A percentile compares a stretch with the other conserved stretches of the same genome.
Evolutionary conservation across 2,888 invertebrate species (phyloP).

Genomic region (Sesia bembeciformis): DNA sequence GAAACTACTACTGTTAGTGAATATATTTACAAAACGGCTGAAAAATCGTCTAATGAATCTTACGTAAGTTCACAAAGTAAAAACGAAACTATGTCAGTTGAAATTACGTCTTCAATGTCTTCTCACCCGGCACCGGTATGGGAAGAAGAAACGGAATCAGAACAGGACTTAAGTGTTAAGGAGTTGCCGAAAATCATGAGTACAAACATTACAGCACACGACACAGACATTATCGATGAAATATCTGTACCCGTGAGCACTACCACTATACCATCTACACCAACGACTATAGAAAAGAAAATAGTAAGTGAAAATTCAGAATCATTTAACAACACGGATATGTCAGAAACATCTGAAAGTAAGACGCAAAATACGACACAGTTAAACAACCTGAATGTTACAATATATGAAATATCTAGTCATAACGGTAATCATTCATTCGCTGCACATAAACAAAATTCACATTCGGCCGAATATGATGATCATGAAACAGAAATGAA

Average conservation of each 20-base stretch:
- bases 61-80: constrained; percentile 3
- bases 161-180: constrained; percentile 21
- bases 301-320: constrained; percentile 4
- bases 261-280: constrained; percentile 7
- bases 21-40: constrained; percentile 49
- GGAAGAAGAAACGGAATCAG: constrained; percentile 43
- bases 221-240: constrained; percentile 1
- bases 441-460: constrained; percentile 23
- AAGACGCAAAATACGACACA: constrained; percentile 28
- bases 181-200: constrained; percentile 11
- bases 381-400: constrained; percentile 51
- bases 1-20: constrained; percentile 51
- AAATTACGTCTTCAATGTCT: background rate
- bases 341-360: constrained; percentile 1
- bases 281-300: background rate
- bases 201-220: constrained; percentile 9
- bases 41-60: constrained; percentile 15
- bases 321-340: constrained; percentile 3
- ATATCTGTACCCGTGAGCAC: background rate
- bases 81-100: background rate
- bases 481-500: constrained; percentile 76
- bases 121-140: constrained; percentile 53
- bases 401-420: constrained; percentile 58
- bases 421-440: constrained; percentile 33
- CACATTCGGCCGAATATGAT: constrained; percentile 45